phyloP scores from a whole-genome alignment of 2,888 invertebrate species.

The Plebejus anna region DNA sequence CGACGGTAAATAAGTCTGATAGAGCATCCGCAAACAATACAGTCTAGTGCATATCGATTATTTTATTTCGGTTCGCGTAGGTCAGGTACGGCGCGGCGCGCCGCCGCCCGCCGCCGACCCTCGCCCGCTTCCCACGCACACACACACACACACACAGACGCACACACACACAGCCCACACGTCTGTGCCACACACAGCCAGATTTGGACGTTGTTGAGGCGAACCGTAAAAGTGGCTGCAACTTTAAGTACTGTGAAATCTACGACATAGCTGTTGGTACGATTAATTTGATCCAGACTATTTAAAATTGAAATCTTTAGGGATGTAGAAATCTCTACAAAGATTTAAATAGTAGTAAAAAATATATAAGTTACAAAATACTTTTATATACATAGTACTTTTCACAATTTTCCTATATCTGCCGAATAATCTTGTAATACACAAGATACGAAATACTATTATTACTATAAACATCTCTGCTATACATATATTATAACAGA shows the following conservation, averaged over 20 bases:
- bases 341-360: too few species aligned
- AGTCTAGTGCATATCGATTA: slow-evolving; percentile 37
- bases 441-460: too few species aligned
- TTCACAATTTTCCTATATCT: too few species aligned
- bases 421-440: too few species aligned
- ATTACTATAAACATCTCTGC: too few species aligned
- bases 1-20: slow-evolving; percentile 23
- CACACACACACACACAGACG: not conserved
- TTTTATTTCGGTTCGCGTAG: slow-evolving; percentile 38
- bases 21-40: slow-evolving; percentile 25
- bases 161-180: not conserved
- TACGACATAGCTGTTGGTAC: not conserved
- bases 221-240: not conserved
- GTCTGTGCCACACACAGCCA: not conserved
- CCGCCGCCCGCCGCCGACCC: not conserved
- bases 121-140: slow-evolving; percentile 18
- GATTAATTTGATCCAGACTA: not conserved
- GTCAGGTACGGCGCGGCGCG: slow-evolving; percentile 34
- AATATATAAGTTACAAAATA: too few species aligned
- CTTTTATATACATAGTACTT: too few species aligned
- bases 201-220: not conserved
- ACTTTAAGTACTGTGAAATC: not conserved
- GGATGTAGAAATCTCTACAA: too few species aligned
- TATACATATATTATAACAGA: too few species aligned
- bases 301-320: too few species aligned